Percentiles rank a stretch among this genome's conserved stretches.
phyloP scores from a whole-genome alignment of 1,140 invertebrate genomes.

The Heliconius melpomene region DNA sequence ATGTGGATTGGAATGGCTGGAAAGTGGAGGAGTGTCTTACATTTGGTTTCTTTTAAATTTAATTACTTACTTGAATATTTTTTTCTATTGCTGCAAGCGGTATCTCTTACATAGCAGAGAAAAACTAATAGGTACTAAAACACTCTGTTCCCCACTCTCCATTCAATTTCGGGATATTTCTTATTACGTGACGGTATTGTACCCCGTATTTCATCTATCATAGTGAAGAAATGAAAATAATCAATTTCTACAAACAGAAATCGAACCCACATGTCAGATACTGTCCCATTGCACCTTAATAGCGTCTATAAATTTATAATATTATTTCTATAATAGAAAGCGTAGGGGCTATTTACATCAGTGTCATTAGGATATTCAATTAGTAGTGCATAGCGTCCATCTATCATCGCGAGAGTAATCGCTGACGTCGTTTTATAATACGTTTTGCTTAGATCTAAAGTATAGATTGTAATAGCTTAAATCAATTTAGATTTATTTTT shows the following conservation, averaged over 20 bases:
- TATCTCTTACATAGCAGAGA: no score
- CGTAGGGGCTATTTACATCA: constrained; percentile 9
- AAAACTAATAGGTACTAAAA: no score
- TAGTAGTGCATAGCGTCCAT: constrained; percentile 14
- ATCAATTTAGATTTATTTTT: neutral
- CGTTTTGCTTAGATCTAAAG: neutral
- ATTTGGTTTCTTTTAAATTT: no score
- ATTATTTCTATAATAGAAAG: constrained; percentile 19
- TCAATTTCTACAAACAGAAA: neutral
- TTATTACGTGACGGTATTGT: no score
- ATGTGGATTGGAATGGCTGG: neutral
- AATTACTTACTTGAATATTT: no score
- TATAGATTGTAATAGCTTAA: neutral
- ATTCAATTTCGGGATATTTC: no score
- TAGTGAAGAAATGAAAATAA: neutral
- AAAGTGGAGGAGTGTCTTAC: neutral
- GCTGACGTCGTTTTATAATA: neutral
- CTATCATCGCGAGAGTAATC: constrained; percentile 12
- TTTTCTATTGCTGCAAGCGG: no score
- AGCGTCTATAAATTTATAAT: neutral
- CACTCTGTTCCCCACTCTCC: neutral
- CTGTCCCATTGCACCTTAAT: neutral
- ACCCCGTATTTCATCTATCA: neutral
- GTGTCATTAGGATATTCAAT: constrained; percentile 28
- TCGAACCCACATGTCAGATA: neutral